A percentile compares a stretch with the other conserved stretches of the same genome.
Conservation (phyloP, 2,888 invertebrate genomes). For the Sesamia inferens region DNA sequence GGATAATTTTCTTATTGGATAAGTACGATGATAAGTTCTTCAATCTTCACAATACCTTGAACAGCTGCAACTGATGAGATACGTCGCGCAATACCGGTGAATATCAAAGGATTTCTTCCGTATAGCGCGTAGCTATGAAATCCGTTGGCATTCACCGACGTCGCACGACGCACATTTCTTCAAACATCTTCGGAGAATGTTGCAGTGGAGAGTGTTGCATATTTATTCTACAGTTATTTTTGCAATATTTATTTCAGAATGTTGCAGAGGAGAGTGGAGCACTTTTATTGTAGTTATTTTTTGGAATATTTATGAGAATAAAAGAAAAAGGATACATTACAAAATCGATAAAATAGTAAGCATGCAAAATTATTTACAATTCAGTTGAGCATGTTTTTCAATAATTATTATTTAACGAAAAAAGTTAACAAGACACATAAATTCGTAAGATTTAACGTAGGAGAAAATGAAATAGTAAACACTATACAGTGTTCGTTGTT, state of each 20-base stretch:
- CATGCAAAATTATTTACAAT: too few relatives aligned
- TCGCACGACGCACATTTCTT: constrained; percentile 23
- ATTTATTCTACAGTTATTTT: not conserved
- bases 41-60: not conserved
- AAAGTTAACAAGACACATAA: too few relatives aligned
- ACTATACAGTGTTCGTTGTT: too few relatives aligned
- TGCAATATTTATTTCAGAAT: not conserved
- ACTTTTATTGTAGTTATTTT: not conserved
- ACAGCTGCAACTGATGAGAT: constrained; percentile 10
- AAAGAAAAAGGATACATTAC: not conserved
- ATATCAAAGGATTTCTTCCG: constrained; percentile 69
- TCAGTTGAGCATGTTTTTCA: not conserved
- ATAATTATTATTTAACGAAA: too few relatives aligned
- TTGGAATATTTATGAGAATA: not conserved
- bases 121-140: constrained; percentile 22
- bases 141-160: constrained; percentile 64
- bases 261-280: not conserved
- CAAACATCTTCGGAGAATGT: not conserved
- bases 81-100: constrained; percentile 49
- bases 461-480: too few relatives aligned
- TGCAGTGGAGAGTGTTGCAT: not conserved
- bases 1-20: too few relatives aligned
- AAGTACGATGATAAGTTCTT: not conserved
- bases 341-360: too few relatives aligned
- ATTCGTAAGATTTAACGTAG: too few relatives aligned